Evolutionary conservation across 1,140 invertebrate species (phyloP).

Genomic region (Pogonognathellus flavescens): DNA sequence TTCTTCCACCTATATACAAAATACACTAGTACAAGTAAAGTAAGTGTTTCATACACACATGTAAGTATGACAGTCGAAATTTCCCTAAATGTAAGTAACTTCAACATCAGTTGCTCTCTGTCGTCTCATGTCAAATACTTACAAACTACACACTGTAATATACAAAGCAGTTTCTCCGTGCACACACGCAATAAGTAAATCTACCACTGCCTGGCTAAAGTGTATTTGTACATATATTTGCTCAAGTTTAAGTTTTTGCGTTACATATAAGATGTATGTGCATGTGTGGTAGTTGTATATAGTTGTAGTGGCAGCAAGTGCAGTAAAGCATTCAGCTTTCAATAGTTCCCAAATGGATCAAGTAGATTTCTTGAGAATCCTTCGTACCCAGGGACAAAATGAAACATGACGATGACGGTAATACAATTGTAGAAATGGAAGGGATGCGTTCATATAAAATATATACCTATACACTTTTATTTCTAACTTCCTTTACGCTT

Average conservation of each 20-base stretch:
- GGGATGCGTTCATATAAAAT: not conserved
- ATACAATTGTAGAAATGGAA: slow-evolving; percentile 6
- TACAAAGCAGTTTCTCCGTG: no score
- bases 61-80: no score
- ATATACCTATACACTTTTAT: not conserved
- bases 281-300: not conserved
- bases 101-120: no score
- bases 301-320: not conserved
- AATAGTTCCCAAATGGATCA: not conserved
- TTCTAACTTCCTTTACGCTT: no score
- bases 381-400: not conserved
- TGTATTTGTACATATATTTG: no score
- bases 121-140: no score
- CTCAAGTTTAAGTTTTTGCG: no score
- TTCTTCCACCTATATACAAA: not conserved
- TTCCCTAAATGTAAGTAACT: no score
- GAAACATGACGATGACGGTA: slow-evolving; percentile 23
- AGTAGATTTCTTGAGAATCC: slow-evolving; percentile 6
- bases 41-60: not conserved
- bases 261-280: not conserved
- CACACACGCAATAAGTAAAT: no score
- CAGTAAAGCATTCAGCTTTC: slow-evolving; percentile 6
- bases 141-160: no score
- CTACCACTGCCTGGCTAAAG: no score
- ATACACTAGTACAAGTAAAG: not conserved